Base-by-base conservation (phyloP, 2,113 vertebrate species). In the Lethenteron reissneri region DNA sequence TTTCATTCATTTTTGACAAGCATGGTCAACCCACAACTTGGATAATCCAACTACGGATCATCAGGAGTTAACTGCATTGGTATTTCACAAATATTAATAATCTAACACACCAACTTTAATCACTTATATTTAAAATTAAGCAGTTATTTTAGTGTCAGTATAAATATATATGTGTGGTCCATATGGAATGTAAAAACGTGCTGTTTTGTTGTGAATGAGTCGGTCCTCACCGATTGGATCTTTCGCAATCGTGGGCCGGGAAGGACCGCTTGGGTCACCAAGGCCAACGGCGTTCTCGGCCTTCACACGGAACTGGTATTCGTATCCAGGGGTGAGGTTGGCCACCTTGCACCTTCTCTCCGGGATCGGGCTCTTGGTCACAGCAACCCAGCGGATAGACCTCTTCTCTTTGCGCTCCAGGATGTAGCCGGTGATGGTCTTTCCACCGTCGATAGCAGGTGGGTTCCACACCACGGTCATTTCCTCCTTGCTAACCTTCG, bases 291-390 rank as follows among this genome's bases (percentile, higher is more conserved):
- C 94, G 82, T 99, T 99, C 82, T 91, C 89, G 3, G 94, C 94
- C 77, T 88, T 97, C 76, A 99, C 91, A 11, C 94, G 87, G 81
- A 92, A 99, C 77, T 97, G 94, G 75, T 99, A 99, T 75, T 96
- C 89, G 58, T 95, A 87, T 73, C 87, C 87, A 58, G 90, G 88
- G 74, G 91, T 80, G 69, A 99, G 83, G 77, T 90, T 87, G 73
- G 85, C 83, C 58, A 96, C 94, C 75, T 87, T 95, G 75, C 88
- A 77, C 56, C 83, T 84, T 73, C 86, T 87, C 75, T 81, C 81
- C 25, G 87, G 81, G 73, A 87, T 81, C 58, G 88, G 78, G 74
- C 82, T 85, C 77, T 97, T 99, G 77, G 85, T 91, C 75, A 95
- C 84, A 74, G 89, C 84, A 71, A 88, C 84, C 94, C 94, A 99